Base-by-base conservation (phyloP, 2,797 vertebrate genomes). In the Lutjanus argentimaculatus region DNA sequence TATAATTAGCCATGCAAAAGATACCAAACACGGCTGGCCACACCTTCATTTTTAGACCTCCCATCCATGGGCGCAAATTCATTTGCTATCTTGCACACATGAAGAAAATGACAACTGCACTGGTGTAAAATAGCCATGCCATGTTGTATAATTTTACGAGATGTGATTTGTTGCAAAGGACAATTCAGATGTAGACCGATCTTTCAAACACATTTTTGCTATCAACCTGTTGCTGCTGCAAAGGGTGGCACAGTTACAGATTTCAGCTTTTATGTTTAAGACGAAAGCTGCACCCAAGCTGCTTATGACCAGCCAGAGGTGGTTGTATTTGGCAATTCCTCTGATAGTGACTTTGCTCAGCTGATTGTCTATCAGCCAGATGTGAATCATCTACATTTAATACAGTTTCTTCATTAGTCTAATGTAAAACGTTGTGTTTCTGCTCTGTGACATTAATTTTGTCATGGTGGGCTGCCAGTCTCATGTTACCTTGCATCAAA, bases 311-410 rank as follows among this genome's bases (percentile, higher is more conserved):
- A 46, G 11, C n/a, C 13, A 64, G 42, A 46, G n/a, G 40, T 9
- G 17, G 63, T 42, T 22, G 19, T 19, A 49, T 58, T 22, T 22
- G 15, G 17, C 21, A 49, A 49, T 21, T 46, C 62, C 2, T 3
- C 14, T 40, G 13, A 58, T 43, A 7, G 8, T 42, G 70, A 68
- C 61, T 46, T 55, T 63, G 36, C n/a, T n/a, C 21, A 72, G 58
- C 2, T 0, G 49, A 45, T 22, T 43, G 8, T 1, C 11, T 46
- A 15, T 48, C 57, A 49, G 46, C 19, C 69, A 72, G 25, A 67
- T 52, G 58, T 22, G n/a, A 51, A 10, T 52, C 48, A 67, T 8
- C 30, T 25, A 67, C 46, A 17, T 11, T 49, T 17, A 65, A 65
- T 49, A 49, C 48, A 52, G 25, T 52, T 8, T n/a, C 42, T 52